Evolutionary conservation across 2,888 invertebrate species (phyloP), one percentile per base, ranked within the genome.

Genomic region (Trachelus stipa): DNA sequence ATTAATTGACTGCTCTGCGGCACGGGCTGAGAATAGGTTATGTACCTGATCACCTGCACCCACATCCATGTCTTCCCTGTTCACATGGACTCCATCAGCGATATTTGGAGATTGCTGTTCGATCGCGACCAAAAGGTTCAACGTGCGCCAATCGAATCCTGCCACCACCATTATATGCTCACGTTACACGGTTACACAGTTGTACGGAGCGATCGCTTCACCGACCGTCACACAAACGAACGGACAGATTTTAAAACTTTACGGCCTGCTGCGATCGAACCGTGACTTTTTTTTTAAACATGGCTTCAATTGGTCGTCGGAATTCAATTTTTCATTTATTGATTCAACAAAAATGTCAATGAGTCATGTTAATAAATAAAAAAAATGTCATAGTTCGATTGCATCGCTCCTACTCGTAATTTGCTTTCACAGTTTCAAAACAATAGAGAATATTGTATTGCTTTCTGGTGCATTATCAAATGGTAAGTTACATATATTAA

Each of bases 131-230:
- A 99, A 95, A 90, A 99, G 97, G 94, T 99, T 99, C 94, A 99
- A 97, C 88, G 99, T 99, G 93, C 97, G 97, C 96, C 98, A 98
- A 95, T 99, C 99, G 95, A 99, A 99, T 94, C 98, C 98, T 98
- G 90, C 88, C 89, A 91, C 90, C 89, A 91, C 86, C 89, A 91
- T 89, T 87, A 91, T 86, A 90, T 82, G 84, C 87, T 88, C 88
- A 85, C 85, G 85, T 90, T 89, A 90, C 82, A 87, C 85, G 83
- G 56, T 56, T 56, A 56, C 56, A 56, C 23, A 56, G 9, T 56
- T 9, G 1, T 56, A 56, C 56, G 9, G 6, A 23, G 23, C 23
- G 23, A 56, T 56, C 23, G 56, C 56, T 23, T 56, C 23, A 23
- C 23, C 23, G 56, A 56, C 2, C 9, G 56, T 56, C 56, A 56